Conservation (phyloP, 2,113 vertebrate species). For the Bubo blakistoni region DNA sequence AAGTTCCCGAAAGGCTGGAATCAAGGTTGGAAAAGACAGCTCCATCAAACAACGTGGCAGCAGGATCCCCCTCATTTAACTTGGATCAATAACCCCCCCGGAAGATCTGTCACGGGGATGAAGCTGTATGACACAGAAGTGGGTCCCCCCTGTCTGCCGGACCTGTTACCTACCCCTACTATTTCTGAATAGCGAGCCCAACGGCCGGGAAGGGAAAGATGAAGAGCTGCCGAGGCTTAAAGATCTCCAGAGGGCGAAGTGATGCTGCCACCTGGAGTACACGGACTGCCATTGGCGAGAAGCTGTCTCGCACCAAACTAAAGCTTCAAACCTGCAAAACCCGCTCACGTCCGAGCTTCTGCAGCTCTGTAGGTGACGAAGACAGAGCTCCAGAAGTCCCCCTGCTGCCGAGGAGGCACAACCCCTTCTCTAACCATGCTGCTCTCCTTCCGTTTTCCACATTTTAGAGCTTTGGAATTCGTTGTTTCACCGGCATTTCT, state of each 20-base stretch:
- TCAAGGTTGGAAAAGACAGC: background rate
- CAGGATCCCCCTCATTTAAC: background rate
- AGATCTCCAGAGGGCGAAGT: background rate
- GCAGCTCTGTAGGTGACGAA: accelerated
- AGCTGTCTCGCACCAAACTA: background rate
- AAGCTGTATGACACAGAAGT: background rate
- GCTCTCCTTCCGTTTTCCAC: background rate
- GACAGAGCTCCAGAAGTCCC: accelerated
- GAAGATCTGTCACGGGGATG: accelerated
- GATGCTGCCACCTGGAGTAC: constrained; percentile 53
- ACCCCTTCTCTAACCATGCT: background rate
- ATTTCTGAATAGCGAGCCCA: background rate
- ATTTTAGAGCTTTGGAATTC: accelerated
- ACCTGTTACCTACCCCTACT: too few relatives aligned
- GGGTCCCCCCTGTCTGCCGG: too few relatives aligned
- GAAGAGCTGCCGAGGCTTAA: background rate
- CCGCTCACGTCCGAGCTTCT: accelerated
- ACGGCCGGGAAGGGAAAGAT: background rate
- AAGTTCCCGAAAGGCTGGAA: background rate
- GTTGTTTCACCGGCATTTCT: background rate
- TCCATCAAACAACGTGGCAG: background rate
- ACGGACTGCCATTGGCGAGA: background rate
- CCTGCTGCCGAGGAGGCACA: accelerated
- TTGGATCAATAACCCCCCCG: background rate
- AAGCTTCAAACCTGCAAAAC: background rate